Evolutionary conservation across 1,140 invertebrate species (phyloP).

Genomic region (Acromyrmex echinatior): DNA sequence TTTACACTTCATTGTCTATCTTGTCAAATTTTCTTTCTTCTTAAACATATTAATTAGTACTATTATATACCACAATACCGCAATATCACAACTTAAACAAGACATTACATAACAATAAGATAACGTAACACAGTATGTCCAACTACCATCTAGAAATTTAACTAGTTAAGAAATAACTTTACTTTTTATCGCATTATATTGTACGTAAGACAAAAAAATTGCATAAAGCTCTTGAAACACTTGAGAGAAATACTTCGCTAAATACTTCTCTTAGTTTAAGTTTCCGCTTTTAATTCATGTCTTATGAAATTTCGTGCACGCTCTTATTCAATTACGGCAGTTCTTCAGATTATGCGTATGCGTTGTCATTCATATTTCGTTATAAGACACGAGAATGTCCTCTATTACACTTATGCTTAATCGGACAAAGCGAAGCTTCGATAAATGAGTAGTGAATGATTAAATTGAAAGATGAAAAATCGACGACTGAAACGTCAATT

Average conservation of each 20-base stretch:
- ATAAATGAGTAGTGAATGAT: neutral
- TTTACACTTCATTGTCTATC: neutral
- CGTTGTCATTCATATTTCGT: constrained; percentile 19
- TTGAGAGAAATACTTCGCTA: constrained; percentile 19
- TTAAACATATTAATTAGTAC: constrained; percentile 16
- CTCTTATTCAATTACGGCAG: constrained; percentile 46
- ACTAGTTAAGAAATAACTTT: constrained; percentile 28
- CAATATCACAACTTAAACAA: constrained; percentile 51
- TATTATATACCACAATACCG: constrained; percentile 13
- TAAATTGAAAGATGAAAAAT: constrained; percentile 34
- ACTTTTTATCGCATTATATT: constrained; percentile 55
- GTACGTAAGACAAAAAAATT: constrained; percentile 19
- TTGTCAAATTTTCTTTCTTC: neutral
- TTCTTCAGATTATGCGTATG: constrained; percentile 34
- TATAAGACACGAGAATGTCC: constrained; percentile 1
- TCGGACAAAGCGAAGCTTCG: neutral
- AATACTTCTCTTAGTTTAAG: neutral
- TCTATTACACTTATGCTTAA: constrained; percentile 27
- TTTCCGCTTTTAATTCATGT: neutral
- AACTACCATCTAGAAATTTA: constrained; percentile 2
- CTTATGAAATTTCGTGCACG: constrained; percentile 16
- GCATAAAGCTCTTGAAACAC: neutral
- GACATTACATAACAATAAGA: neutral
- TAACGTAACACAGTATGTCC: constrained; percentile 8
- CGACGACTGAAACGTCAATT: constrained; percentile 4